Evolutionary conservation across 2,797 vertebrate species (phyloP).

Genomic region (Gobio occitaniae): DNA sequence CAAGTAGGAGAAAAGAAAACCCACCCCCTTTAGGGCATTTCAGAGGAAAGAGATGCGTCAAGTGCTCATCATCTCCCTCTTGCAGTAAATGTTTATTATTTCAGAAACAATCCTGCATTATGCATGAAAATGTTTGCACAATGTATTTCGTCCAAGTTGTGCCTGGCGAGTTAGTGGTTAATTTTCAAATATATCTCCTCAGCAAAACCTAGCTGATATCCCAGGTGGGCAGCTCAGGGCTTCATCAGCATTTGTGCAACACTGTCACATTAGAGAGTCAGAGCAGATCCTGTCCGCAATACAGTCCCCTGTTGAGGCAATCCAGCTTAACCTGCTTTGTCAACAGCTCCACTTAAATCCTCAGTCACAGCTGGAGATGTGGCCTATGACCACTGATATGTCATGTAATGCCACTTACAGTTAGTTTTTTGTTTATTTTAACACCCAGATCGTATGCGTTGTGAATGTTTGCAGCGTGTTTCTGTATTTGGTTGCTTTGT

Average conservation of each 20-base stretch:
- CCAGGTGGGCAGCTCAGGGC: slow-evolving; percentile 11
- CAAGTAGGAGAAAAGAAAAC: background rate
- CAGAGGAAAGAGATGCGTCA: background rate
- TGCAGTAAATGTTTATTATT: background rate
- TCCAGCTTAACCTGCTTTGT: background rate
- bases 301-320: slow-evolving; percentile 21
- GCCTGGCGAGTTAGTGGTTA: background rate
- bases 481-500: too few relatives aligned
- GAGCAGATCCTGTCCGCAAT: background rate
- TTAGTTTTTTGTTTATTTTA: too few relatives aligned
- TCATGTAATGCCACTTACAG: background rate
- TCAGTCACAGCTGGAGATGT: background rate
- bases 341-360: slow-evolving; percentile 2
- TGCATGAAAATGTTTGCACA: background rate
- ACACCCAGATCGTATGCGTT: too few relatives aligned
- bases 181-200: slow-evolving; percentile 14
- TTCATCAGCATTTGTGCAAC: slow-evolving; percentile 19
- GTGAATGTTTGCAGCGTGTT: too few relatives aligned
- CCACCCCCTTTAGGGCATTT: background rate
- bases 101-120: background rate
- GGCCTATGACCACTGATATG: background rate
- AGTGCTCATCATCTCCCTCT: background rate
- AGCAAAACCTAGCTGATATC: slow-evolving; percentile 3
- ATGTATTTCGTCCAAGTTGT: background rate
- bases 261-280: slow-evolving; percentile 6